These are phyloP conservation scores for Neodiprion virginianus DNA, from an alignment of 1,140 invertebrate genomes.

Conservation along the genomic window DNA sequence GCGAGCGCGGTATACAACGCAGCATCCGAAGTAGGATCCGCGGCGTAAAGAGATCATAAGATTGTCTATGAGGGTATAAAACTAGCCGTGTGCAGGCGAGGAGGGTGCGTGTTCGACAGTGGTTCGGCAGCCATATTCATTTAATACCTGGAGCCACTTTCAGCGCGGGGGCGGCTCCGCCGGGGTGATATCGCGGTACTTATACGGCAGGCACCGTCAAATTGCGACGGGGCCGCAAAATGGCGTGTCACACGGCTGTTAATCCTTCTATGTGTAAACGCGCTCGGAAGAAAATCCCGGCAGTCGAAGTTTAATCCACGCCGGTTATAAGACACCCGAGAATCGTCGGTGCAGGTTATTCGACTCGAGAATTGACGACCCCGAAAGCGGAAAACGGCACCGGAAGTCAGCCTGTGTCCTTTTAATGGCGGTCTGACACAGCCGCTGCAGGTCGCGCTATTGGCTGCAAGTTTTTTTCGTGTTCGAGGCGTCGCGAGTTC, in stretches of 20 bases:
- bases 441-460: not conserved
- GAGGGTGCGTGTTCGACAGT: not conserved
- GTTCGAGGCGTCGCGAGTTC: constrained; percentile 3
- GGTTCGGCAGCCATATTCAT: constrained; percentile 5
- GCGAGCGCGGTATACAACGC: not conserved
- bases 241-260: constrained; percentile 42
- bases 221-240: constrained; percentile 29
- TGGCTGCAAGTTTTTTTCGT: not conserved
- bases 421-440: not conserved
- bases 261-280: constrained; percentile 27
- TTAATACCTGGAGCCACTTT: not conserved
- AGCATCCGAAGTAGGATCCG: not conserved
- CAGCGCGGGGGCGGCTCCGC: constrained; percentile 10
- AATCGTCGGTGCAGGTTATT: constrained; percentile 14
- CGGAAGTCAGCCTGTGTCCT: not conserved
- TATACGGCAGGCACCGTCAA: constrained; percentile 12
- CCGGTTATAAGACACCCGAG: constrained; percentile 33
- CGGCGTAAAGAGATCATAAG: no score
- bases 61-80: no score
- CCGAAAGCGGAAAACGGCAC: not conserved
- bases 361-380: not conserved
- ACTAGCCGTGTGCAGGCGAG: no score
- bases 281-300: constrained; percentile 22
- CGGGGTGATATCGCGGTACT: constrained; percentile 6
- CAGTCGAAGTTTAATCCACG: constrained; percentile 33